These are phyloP conservation scores for Orius insidiosus DNA, from an alignment of 1,140 invertebrate species.

Conservation along the genomic window DNA sequence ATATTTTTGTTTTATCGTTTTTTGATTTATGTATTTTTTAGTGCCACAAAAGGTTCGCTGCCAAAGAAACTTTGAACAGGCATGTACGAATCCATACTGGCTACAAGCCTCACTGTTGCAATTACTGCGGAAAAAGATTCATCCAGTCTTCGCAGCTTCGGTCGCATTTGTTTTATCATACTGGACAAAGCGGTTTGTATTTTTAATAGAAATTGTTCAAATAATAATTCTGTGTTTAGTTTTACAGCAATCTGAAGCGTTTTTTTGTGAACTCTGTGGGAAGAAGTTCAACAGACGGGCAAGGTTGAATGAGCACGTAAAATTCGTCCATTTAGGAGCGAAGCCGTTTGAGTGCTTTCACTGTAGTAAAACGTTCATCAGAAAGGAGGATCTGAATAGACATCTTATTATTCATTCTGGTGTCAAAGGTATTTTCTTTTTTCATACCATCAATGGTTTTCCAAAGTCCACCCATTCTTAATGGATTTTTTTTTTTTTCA, in stretches of 20 bases:
- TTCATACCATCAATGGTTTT: too few species aligned
- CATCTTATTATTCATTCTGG: slow-evolving; percentile 43
- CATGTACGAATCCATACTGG: slow-evolving; percentile 55
- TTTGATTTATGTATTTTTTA: slow-evolving; percentile 25
- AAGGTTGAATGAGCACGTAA: slow-evolving; percentile 45
- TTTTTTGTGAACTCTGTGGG: slow-evolving; percentile 49
- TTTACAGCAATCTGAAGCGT: slow-evolving; percentile 27
- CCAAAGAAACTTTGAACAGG: slow-evolving; percentile 58
- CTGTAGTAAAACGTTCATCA: slow-evolving; percentile 44
- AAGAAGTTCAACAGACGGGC: slow-evolving; percentile 51
- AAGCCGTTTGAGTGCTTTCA: slow-evolving; percentile 37
- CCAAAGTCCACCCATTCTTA: too few species aligned
- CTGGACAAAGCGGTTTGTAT: slow-evolving; percentile 29
- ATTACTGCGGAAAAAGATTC: slow-evolving; percentile 50
- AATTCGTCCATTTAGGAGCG: slow-evolving; percentile 45
- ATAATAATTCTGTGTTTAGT: slow-evolving; percentile 5
- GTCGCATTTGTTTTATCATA: slow-evolving; percentile 56
- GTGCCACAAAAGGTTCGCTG: slow-evolving; percentile 49
- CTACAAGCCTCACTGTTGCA: slow-evolving; percentile 46
- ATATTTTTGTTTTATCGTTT: too few species aligned
- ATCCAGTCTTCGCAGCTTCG: slow-evolving; percentile 48
- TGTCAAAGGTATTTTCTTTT: slow-evolving; percentile 42
- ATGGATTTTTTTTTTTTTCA: too few species aligned
- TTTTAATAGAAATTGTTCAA: neutral
- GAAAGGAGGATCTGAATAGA: slow-evolving; percentile 45